These are phyloP conservation scores for Drosophila quasianomalipes DNA, from an alignment of 2,888 invertebrate species.

Conservation along the genomic window DNA sequence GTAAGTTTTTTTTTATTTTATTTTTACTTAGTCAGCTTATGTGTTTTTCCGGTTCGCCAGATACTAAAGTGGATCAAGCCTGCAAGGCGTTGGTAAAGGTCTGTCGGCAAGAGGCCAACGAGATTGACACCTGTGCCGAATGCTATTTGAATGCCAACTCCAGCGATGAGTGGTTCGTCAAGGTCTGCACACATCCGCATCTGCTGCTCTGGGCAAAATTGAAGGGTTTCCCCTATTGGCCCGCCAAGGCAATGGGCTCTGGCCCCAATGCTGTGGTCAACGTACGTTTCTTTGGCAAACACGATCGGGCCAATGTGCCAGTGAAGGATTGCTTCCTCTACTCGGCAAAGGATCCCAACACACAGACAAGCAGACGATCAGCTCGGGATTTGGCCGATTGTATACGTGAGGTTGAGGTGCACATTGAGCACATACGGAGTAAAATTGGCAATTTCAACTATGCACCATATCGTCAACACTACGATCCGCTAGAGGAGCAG, in stretches of 20 bases:
- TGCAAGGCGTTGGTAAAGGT: constrained; percentile 91
- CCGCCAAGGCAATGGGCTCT: constrained; percentile 94
- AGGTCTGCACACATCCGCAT: constrained; percentile 96
- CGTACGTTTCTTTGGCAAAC: constrained; percentile 97
- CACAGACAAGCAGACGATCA: constrained; percentile 81
- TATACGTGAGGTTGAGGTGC: constrained; percentile 90
- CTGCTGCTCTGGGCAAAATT: constrained; percentile 97
- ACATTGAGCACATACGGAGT: constrained; percentile 90
- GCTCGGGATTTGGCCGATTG: constrained; percentile 87
- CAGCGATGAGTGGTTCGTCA: constrained; percentile 93
- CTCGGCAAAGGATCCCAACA: constrained; percentile 91
- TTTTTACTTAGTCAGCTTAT: background rate
- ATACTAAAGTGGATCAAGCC: constrained; percentile 67
- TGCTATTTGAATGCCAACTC: constrained; percentile 95
- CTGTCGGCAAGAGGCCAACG: constrained; percentile 94
- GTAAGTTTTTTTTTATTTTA: constrained; percentile 27
- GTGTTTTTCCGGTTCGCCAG: constrained; percentile 24
- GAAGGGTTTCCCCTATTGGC: constrained; percentile 99
- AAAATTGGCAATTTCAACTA: constrained; percentile 91
- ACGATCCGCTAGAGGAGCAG: constrained; percentile 88
- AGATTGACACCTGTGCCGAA: constrained; percentile 97
- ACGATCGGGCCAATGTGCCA: constrained; percentile 96
- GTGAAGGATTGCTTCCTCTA: constrained; percentile 93
- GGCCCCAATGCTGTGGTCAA: constrained; percentile 91
- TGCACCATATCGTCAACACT: constrained; percentile 90